Evolutionary conservation across 1,140 invertebrate species (phyloP).

Genomic region (Ostrea denselamellosa): DNA sequence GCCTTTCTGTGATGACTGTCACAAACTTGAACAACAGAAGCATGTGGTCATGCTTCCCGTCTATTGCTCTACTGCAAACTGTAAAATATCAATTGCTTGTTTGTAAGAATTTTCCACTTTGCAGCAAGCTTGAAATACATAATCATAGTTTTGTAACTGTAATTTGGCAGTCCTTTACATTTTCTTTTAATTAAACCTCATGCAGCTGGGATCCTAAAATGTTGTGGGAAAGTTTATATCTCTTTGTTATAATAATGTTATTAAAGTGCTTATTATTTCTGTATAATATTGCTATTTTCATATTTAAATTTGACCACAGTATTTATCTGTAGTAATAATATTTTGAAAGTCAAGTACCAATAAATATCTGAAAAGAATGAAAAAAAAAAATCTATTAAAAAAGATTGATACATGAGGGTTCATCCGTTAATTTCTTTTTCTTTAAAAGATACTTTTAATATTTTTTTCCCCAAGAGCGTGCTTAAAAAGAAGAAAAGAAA

Average conservation of each 20-base stretch:
- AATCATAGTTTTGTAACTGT: neutral
- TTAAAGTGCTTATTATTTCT: neutral
- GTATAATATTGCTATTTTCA: neutral
- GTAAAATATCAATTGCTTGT: slow-evolving; percentile 32
- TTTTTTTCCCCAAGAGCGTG: too few species aligned
- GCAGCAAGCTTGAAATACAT: neutral
- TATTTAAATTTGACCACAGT: neutral
- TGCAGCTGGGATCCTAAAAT: neutral
- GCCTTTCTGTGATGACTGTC: neutral
- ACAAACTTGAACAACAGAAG: neutral
- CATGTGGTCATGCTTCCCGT: neutral
- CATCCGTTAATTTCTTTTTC: too few species aligned
- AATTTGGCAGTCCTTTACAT: neutral
- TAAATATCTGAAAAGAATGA: neutral
- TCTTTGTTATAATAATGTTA: neutral
- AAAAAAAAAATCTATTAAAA: neutral
- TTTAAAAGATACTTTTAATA: too few species aligned
- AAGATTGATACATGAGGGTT: neutral
- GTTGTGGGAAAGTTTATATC: neutral
- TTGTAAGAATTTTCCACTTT: slow-evolving; percentile 18
- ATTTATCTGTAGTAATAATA: neutral
- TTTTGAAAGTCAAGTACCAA: neutral
- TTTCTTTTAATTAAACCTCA: neutral
- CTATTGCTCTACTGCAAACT: neutral
- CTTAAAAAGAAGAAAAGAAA: too few species aligned